These are phyloP conservation scores for Psylliodes chrysocephalus DNA, from an alignment of 2,888 invertebrate species.

Conservation along the genomic window DNA sequence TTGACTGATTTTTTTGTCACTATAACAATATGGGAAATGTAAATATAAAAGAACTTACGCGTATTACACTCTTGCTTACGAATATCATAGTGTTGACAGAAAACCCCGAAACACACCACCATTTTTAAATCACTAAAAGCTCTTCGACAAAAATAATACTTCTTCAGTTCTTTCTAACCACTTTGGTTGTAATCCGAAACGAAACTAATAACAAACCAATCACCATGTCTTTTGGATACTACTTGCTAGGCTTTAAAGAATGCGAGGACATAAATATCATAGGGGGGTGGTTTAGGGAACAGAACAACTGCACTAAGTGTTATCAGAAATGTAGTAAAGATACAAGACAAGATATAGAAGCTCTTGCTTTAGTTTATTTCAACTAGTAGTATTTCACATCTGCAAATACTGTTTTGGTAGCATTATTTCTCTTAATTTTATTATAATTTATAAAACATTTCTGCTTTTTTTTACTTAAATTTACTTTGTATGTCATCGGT, in stretches of 20 bases:
- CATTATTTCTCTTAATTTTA: no score
- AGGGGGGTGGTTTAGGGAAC: background rate
- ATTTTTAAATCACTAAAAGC: constrained; percentile 23
- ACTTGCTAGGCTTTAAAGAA: constrained; percentile 18
- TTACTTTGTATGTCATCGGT: no score
- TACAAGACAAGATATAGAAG: no score
- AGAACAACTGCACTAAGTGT: background rate
- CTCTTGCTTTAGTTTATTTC: no score
- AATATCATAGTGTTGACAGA: constrained; percentile 44
- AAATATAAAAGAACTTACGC: constrained; percentile 39
- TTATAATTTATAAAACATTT: no score
- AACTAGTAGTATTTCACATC: no score
- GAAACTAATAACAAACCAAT: constrained; percentile 5
- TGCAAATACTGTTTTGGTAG: no score
- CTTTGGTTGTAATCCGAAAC: constrained; percentile 12
- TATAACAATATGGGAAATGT: no score
- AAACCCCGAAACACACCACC: constrained; percentile 41
- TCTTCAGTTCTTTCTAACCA: no score
- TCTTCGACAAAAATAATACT: constrained; percentile 1
- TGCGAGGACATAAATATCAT: constrained; percentile 7
- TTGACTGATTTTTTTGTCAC: no score
- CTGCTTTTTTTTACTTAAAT: no score
- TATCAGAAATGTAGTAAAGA: no score
- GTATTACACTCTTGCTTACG: constrained; percentile 32
- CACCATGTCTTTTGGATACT: background rate